Evolutionary conservation across 1,140 invertebrate genomes (phyloP).

Genomic region (Dendrolimus punctatus): DNA sequence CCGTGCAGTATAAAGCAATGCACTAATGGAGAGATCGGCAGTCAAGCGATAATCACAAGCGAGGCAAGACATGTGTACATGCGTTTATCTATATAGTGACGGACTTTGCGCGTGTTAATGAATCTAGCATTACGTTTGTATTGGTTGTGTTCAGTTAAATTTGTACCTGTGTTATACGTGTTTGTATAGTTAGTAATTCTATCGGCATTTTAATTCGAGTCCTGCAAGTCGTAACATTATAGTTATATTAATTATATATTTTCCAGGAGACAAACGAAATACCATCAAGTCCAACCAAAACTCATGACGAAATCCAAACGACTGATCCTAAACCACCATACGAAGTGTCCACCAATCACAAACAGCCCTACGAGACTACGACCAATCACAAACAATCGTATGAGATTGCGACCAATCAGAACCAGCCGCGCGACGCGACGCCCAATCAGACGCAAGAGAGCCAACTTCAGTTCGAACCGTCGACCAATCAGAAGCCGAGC

Average conservation of each 20-base stretch:
- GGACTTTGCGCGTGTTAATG: no score
- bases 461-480: not conserved
- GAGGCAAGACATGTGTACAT: no score
- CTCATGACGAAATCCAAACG: slow-evolving; percentile 10
- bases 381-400: slow-evolving; percentile 14
- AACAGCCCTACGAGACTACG: slow-evolving; percentile 12
- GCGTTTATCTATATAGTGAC: no score
- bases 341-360: slow-evolving; percentile 21
- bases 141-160: no score
- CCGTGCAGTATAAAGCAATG: no score
- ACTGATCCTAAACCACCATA: slow-evolving; percentile 5
- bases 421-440: slow-evolving; percentile 6
- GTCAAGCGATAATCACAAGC: no score
- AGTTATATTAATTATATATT: not conserved
- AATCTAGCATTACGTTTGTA: no score
- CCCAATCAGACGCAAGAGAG: slow-evolving; percentile 3
- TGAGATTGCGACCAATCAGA: slow-evolving; percentile 22
- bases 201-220: no score
- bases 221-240: not conserved
- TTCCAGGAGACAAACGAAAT: slow-evolving; percentile 23
- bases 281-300: slow-evolving; percentile 26
- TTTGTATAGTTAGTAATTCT: no score
- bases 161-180: no score
- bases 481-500: not conserved
- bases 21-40: no score